A percentile compares a stretch with the other conserved stretches of the same genome.
phyloP scores from a whole-genome alignment of 2,888 invertebrate genomes.

The Acanthosoma haemorrhoidale region DNA sequence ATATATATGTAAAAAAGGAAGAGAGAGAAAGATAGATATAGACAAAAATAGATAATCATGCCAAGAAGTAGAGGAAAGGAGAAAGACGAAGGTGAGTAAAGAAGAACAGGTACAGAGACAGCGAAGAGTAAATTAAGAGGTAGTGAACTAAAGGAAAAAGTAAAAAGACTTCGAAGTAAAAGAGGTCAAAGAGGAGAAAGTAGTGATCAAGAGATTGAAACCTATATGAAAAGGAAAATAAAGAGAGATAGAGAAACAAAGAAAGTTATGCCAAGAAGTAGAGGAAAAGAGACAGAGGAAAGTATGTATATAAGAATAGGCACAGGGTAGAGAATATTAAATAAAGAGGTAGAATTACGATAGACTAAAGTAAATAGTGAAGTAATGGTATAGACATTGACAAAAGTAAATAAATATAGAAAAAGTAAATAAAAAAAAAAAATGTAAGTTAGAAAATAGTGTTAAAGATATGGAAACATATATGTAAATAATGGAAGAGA shows the following conservation, averaged over 20 bases:
- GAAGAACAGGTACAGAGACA: background rate
- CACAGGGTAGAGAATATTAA: background rate
- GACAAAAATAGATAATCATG: background rate
- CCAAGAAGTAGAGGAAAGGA: background rate
- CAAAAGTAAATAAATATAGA: too few relatives aligned
- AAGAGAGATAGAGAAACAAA: background rate
- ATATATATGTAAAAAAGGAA: background rate
- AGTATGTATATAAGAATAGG: background rate
- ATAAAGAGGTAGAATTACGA: background rate
- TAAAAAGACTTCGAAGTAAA: background rate
- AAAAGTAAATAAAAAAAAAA: too few relatives aligned
- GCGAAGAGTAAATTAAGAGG: background rate
- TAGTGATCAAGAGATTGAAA: background rate
- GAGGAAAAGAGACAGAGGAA: background rate
- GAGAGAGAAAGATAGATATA: background rate
- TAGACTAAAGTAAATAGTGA: background rate
- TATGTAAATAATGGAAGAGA: background rate
- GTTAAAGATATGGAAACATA: too few relatives aligned
- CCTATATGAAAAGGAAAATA: background rate
- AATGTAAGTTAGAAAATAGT: too few relatives aligned
- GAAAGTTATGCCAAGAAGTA: background rate
- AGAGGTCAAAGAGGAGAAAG: background rate
- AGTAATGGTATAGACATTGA: too few relatives aligned
- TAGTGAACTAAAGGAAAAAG: background rate
- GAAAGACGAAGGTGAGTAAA: background rate